phyloP scores from a whole-genome alignment of 30 jellyfish, hydroid and myxozoan species.

The Sanderia malayensis region DNA sequence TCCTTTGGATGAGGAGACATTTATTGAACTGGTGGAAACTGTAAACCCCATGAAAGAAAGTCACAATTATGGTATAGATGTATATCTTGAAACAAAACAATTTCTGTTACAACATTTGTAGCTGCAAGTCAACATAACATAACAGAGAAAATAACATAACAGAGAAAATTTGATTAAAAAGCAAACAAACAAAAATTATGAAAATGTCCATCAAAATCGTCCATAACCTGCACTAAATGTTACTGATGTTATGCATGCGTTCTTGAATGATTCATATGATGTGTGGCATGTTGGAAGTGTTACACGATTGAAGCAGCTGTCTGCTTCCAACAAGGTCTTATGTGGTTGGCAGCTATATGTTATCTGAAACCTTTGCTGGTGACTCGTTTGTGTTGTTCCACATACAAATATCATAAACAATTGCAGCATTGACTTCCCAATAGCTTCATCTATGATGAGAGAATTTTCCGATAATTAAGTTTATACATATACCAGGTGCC shows the following conservation, averaged over 20 bases:
- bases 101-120: neutral
- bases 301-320: neutral
- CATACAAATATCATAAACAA: no score
- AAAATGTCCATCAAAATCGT: neutral
- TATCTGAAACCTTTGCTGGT: neutral
- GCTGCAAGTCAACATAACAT: neutral
- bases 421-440: no score
- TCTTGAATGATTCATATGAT: neutral
- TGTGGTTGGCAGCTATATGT: neutral
- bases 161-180: no score
- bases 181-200: no score
- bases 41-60: neutral
- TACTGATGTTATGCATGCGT: neutral
- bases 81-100: neutral
- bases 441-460: no score
- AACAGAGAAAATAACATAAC: no score
- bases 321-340: neutral
- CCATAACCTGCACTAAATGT: neutral
- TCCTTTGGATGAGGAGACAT: neutral
- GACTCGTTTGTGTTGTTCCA: neutral
- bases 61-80: neutral
- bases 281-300: slow-evolving; percentile 1
- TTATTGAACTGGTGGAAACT: neutral
- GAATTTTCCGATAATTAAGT: no score
- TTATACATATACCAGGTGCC: no score